Evolutionary conservation across 2,888 invertebrate species (phyloP), one percentile per base, ranked within the genome.

Genomic region (Corbicula japonica): DNA sequence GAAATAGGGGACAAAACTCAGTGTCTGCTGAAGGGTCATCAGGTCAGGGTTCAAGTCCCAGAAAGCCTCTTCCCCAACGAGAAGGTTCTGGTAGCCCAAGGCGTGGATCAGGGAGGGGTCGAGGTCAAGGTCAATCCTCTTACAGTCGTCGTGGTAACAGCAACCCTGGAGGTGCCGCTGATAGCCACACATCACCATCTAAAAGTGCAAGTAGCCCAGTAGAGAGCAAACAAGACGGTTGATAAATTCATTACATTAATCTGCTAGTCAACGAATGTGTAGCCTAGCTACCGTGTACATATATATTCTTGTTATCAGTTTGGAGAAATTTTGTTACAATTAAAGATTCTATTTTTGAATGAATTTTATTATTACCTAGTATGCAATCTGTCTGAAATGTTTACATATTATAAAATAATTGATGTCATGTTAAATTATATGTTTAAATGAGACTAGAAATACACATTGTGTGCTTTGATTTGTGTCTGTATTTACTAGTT

Each of bases 301-400:
- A 41, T 10, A 66, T 66, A 41, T 10, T 54, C n/a, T 65, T 65
- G 66, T 66, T 66, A 54, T n/a, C 30, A 54, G 28, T 52, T 41
- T 66, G 28, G 41, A 41, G 44, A 23, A 41, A 54, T 28, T 21
- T 41, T 44, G 44, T 61, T 66, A 52, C 41, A 30, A 28, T 54
- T 66, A 41, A 35, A 66, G 54, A 66, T 52, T 66, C 52, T 66
- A 66, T 66, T 66, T 66, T 66, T 66, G 66, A 66, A 30, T 66
- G 41, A 54, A 21, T 12, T 52, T 65, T 12, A 2, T 26, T 50
- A n/a, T 52, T 56, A 32, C 10, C 28, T 26, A 54, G 21, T 66
- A 66, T 66, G 66, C 66, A 66, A 66, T 54, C 38, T 54, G n/a
- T n/a, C n/a, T n/a, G n/a, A n/a, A n/a, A n/a, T n/a, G n/a, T n/a